Conservation (phyloP, 2,113 vertebrate species). For the Prolemur simus region DNA sequence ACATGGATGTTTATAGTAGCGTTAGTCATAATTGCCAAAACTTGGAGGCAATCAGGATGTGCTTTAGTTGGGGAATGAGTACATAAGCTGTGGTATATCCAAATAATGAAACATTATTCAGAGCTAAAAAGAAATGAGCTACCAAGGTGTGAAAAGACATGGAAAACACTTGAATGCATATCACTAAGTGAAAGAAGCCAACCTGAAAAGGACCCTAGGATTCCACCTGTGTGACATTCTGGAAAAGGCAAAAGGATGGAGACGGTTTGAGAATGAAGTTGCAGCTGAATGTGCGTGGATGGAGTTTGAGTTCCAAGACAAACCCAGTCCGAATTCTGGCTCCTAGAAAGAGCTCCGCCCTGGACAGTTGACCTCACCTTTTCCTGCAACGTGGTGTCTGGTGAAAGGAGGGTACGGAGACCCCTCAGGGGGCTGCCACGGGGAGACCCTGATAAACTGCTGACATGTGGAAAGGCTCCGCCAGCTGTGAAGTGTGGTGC, state of each 20-base stretch:
- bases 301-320: background rate
- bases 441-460: background rate
- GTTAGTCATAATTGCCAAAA: background rate
- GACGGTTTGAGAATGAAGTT: background rate
- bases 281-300: background rate
- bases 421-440: background rate
- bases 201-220: background rate
- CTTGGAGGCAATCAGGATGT: background rate
- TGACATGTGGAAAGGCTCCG: rapidly evolving
- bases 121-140: background rate
- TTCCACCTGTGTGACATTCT: rapidly evolving
- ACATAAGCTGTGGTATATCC: rapidly evolving
- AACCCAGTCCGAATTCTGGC: too few species aligned
- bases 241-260: background rate
- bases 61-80: background rate
- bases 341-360: background rate
- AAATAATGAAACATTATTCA: rapidly evolving
- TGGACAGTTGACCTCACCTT: rapidly evolving
- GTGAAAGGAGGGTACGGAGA: background rate
- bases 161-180: rapidly evolving
- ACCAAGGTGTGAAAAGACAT: background rate
- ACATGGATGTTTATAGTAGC: rapidly evolving
- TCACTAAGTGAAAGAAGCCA: background rate
- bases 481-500: rapidly evolving
- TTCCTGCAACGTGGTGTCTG: background rate